phyloP scores from a whole-genome alignment of 2,113 vertebrate genomes.

The Upupa epops region DNA sequence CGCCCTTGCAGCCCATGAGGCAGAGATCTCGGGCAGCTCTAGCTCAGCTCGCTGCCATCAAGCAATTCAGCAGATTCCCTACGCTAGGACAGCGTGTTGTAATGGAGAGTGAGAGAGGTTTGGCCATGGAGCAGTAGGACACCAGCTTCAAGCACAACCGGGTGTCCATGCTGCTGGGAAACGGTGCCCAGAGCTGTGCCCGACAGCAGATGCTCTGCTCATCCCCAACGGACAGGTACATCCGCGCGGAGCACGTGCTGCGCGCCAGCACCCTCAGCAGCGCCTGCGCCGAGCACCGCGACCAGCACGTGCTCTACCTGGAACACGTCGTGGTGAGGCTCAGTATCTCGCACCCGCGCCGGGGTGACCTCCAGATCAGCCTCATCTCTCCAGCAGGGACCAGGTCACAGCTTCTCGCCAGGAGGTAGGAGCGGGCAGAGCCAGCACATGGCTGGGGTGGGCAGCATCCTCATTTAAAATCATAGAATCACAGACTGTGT shows the following conservation, averaged over 20 bases:
- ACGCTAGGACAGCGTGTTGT: background rate
- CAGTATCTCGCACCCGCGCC: slow-evolving; percentile 83
- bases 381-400: slow-evolving; percentile 88
- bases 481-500: no score
- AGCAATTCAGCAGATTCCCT: slow-evolving; percentile 27
- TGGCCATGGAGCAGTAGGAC: background rate
- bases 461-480: background rate
- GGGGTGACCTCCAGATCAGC: slow-evolving; percentile 90
- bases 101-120: background rate
- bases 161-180: rapidly evolving
- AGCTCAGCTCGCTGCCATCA: background rate
- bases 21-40: slow-evolving; percentile 9
- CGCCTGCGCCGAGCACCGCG: slow-evolving; percentile 78
- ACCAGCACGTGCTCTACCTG: slow-evolving; percentile 81
- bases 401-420: slow-evolving; percentile 86
- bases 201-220: rapidly evolving
- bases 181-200: background rate
- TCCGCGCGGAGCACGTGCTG: slow-evolving; percentile 81
- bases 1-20: slow-evolving; percentile 10
- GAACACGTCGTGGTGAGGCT: slow-evolving; percentile 88
- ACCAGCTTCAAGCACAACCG: background rate
- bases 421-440: slow-evolving; percentile 73
- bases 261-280: slow-evolving; percentile 76
- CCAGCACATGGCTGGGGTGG: rapidly evolving
- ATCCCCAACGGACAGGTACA: slow-evolving; percentile 77